Conservation (phyloP, 2,888 invertebrate species). For the Opisthograptis luteolata region DNA sequence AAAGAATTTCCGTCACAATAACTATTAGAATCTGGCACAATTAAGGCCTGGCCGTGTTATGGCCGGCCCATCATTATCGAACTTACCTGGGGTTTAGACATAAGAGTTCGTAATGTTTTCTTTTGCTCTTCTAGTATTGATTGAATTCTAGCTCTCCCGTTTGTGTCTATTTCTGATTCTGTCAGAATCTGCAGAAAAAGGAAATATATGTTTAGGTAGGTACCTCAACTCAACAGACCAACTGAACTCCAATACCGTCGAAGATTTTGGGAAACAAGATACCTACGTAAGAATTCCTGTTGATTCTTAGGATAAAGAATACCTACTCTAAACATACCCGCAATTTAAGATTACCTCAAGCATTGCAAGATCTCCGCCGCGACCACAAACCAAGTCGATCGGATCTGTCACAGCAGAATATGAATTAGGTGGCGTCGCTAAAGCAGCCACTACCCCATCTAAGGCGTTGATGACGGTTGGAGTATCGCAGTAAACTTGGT, state of each 20-base stretch:
- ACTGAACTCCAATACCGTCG: no score
- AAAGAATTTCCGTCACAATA: slow-evolving; percentile 24
- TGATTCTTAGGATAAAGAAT: no score
- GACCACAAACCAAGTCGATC: slow-evolving; percentile 91
- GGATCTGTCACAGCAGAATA: slow-evolving; percentile 92
- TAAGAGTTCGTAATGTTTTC: slow-evolving; percentile 88
- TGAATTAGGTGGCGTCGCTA: slow-evolving; percentile 91
- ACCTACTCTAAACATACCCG: no score
- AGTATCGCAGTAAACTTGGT: slow-evolving; percentile 85
- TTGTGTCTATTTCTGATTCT: slow-evolving; percentile 86
- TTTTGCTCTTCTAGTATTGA: slow-evolving; percentile 90
- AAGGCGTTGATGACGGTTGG: slow-evolving; percentile 63
- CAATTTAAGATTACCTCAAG: slow-evolving; percentile 82
- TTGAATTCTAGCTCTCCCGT: slow-evolving; percentile 85
- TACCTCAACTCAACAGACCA: no score
- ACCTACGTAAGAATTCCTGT: no score
- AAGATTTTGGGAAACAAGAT: no score
- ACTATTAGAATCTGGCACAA: no score
- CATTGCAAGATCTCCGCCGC: slow-evolving; percentile 91
- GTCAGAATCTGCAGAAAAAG: slow-evolving; percentile 78
- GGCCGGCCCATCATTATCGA: no score
- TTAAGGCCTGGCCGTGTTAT: no score
- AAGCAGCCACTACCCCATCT: slow-evolving; percentile 76
- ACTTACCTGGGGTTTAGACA: slow-evolving; percentile 90
- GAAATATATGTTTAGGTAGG: neutral